Evolutionary conservation across 2,113 vertebrate species (phyloP).

Genomic region (Puma concolor): DNA sequence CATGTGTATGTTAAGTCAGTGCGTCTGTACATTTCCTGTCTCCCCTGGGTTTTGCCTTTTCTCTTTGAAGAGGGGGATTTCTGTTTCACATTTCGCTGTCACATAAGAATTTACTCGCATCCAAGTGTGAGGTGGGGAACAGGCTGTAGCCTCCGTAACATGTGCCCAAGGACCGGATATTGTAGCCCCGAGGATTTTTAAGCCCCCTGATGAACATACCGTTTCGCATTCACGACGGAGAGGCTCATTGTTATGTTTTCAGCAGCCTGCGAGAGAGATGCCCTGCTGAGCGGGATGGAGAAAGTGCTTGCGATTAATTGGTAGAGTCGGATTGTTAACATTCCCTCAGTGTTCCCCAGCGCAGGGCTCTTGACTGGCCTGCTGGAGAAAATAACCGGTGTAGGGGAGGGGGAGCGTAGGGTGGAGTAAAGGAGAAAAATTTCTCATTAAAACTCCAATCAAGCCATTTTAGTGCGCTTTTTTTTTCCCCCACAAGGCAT

Average conservation of each 20-base stretch:
- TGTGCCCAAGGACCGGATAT: neutral
- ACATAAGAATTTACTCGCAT: neutral
- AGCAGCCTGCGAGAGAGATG: neutral
- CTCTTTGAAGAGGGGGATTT: constrained; percentile 29
- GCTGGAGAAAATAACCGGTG: constrained; percentile 23
- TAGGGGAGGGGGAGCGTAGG: neutral
- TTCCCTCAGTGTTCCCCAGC: constrained; percentile 42
- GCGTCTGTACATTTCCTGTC: neutral
- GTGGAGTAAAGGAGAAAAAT: neutral
- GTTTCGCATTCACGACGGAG: neutral
- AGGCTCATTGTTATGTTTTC: neutral
- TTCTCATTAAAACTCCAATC: constrained; percentile 63
- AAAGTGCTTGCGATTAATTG: constrained; percentile 49
- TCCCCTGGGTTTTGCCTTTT: neutral
- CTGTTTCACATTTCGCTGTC: neutral
- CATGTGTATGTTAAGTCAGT: neutral
- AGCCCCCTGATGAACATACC: constrained; percentile 23
- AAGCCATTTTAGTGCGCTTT: neutral
- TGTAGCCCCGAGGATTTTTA: neutral
- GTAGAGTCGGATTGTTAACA: constrained; percentile 59
- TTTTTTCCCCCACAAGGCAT: neutral
- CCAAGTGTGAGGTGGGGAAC: neutral
- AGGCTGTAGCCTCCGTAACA: neutral
- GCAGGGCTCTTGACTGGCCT: constrained; percentile 19
- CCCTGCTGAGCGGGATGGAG: constrained; percentile 46